Evolutionary conservation across 2,797 vertebrate species (phyloP), one percentile per base, ranked within the genome.

Genomic region (Pangasius larnaudii): DNA sequence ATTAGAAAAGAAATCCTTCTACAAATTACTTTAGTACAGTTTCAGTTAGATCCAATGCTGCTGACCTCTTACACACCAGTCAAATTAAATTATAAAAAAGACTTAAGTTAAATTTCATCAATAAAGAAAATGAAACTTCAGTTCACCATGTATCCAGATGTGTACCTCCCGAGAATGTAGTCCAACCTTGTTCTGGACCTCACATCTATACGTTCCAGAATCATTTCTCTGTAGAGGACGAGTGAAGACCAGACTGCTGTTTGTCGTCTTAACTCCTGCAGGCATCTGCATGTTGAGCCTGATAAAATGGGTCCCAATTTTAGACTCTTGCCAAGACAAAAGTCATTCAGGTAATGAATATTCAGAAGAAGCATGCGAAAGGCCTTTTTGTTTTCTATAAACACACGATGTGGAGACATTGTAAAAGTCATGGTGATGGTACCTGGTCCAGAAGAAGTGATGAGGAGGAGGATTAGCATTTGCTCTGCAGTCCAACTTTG

Each of bases 181-280:
- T 85, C 98, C 98, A 53, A 99, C 95, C 53, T 97, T 94, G 91
- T 99, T 99, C 33, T 93, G 95, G 93, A 98, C 98, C 91, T 97
- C 97, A 91, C 98, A 99, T 91, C 97, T 91, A 1, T 99, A 99
- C 88, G 97, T 96, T 81, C 98, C 98, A n/a, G 97, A 98, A 94
- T 99, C 97, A 91, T 98, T 99, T 84, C 95, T 96, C 90, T 96
- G 96, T 95, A 99, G 85, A 0, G 98, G 97, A 65, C 95, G 96
- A 83, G 93, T 96, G 95, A 99, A 99, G 90, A 96, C 93, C 81
- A 99, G 95, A 90, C 95, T 98, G 89, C 95, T 96, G 94, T 99
- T 98, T 90, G 95, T 95, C 91, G 96, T 94, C 46, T 96, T 90
- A 88, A 98, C 95, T 46, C 97, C 97, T 39, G 97, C 96, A n/a